Conservation (phyloP, 2,113 vertebrate genomes). For the Leuciscus idus region DNA sequence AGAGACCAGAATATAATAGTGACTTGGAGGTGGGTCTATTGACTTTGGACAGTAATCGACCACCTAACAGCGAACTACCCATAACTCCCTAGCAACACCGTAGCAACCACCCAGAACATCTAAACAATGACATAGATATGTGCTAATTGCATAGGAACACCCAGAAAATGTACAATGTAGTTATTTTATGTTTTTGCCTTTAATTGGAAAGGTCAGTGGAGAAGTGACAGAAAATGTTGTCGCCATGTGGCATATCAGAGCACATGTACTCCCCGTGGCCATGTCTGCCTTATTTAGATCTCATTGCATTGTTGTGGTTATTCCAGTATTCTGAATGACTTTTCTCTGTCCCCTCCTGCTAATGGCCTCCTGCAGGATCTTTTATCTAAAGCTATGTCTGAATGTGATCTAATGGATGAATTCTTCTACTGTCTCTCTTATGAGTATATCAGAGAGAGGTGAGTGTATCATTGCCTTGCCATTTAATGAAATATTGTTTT, state of each 20-base stretch:
- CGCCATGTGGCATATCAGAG: not conserved
- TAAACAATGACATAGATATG: not conserved
- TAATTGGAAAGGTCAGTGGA: not conserved
- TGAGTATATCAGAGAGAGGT: conserved; percentile 87
- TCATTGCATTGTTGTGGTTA: not conserved
- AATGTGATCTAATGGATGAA: conserved; percentile 86
- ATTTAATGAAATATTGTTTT: not conserved
- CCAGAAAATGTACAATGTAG: not conserved
- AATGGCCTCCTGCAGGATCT: conserved; percentile 73
- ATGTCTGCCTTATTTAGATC: not conserved
- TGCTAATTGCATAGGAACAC: not conserved
- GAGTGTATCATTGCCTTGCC: conserved; percentile 60
- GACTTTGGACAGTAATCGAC: not conserved
- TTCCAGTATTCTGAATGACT: not conserved
- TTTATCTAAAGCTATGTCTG: conserved; percentile 77
- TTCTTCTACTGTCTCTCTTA: conserved; percentile 80
- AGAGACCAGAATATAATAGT: not conserved
- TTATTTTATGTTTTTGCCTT: not conserved
- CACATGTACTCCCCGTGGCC: not conserved
- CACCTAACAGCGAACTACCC: not conserved
- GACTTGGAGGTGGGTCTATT: not conserved
- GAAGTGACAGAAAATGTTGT: not conserved
- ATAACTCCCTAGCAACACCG: not conserved
- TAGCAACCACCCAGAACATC: not conserved
- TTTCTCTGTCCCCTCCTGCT: conserved; percentile 40